These are phyloP conservation scores for Zaprionus taronus DNA, from an alignment of 1,140 invertebrate species.

Conservation along the genomic window DNA sequence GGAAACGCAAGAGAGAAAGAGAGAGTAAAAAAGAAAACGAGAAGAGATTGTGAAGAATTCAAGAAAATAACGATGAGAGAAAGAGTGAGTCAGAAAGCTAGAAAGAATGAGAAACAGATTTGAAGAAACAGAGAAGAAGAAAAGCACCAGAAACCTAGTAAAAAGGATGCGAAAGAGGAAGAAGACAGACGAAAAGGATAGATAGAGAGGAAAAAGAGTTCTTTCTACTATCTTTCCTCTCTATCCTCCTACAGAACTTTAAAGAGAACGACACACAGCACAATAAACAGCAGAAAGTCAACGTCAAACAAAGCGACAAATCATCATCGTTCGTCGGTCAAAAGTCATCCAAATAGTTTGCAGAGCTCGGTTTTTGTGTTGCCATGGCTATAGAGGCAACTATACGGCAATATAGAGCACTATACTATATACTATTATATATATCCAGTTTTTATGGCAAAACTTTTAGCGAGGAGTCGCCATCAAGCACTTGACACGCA, in stretches of 20 bases:
- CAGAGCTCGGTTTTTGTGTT: constrained; percentile 11
- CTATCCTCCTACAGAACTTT: background rate
- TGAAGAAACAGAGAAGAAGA: no score
- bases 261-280: background rate
- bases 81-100: background rate
- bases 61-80: background rate
- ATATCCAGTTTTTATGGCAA: constrained; percentile 23
- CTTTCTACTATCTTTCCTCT: no score
- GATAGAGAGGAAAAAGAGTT: no score
- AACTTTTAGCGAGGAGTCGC: constrained; percentile 10
- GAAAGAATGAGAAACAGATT: background rate
- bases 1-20: background rate
- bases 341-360: constrained; percentile 15
- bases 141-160: no score
- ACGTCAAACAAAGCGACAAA: background rate
- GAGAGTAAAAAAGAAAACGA: background rate
- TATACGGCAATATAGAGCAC: no score
- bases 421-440: constrained; percentile 2
- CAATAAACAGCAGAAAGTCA: background rate
- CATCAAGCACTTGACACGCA: background rate
- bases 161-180: no score
- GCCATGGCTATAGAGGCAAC: constrained; percentile 14
- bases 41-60: background rate
- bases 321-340: background rate
- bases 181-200: no score